Conservation (phyloP, 2,797 vertebrate genomes). For the Anguilla anguilla region DNA sequence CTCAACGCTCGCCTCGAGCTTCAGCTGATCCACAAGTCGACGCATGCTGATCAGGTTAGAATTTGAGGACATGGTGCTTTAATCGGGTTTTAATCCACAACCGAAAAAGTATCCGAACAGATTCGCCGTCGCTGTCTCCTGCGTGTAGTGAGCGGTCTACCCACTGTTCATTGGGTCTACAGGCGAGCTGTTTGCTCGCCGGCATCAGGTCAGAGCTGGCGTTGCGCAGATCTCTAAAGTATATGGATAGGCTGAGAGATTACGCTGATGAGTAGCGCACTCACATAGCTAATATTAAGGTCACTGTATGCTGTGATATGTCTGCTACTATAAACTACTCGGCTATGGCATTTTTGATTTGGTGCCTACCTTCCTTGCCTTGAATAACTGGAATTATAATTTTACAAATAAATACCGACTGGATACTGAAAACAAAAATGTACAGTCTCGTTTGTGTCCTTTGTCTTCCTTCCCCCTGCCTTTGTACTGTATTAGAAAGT, state of each 20-base stretch:
- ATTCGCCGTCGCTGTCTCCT: background rate
- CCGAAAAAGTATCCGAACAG: background rate
- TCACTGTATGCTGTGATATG: background rate
- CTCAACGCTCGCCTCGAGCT: constrained; percentile 71
- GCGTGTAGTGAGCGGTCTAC: background rate
- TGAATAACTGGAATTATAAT: too few relatives aligned
- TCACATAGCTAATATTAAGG: background rate
- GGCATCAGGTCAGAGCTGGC: background rate
- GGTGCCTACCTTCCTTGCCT: too few relatives aligned
- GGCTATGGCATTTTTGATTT: too few relatives aligned
- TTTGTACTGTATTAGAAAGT: too few relatives aligned
- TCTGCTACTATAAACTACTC: background rate
- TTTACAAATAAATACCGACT: too few relatives aligned
- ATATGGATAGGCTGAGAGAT: background rate
- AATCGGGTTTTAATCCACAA: background rate
- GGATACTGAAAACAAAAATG: too few relatives aligned
- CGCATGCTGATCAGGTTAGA: constrained; percentile 66
- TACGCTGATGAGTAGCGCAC: background rate
- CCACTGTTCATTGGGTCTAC: background rate
- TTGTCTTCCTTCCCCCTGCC: too few relatives aligned
- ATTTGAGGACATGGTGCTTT: constrained; percentile 64
- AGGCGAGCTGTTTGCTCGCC: background rate
- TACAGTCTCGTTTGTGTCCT: too few relatives aligned
- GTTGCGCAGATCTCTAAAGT: background rate
- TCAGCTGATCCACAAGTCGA: constrained; percentile 74